These are phyloP conservation scores for Tupaia tana DNA, from an alignment of 2,113 vertebrate species.

Conservation along the genomic window DNA sequence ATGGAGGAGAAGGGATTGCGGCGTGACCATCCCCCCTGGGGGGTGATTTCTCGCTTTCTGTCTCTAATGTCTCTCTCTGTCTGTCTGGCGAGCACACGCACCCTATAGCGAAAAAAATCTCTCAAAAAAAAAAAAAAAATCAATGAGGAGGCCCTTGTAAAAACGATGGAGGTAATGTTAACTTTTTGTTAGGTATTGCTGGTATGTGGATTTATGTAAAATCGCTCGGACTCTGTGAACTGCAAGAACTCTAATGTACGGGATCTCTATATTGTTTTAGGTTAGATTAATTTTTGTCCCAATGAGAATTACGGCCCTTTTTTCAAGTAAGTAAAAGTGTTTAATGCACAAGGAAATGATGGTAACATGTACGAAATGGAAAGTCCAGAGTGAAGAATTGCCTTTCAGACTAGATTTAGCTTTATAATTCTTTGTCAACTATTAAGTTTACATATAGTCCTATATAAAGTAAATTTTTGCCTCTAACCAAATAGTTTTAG, in stretches of 20 bases:
- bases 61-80: too few relatives aligned
- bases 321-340: constrained; percentile 65
- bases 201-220: constrained; percentile 77
- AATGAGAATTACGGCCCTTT: constrained; percentile 69
- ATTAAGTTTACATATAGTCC: constrained; percentile 41
- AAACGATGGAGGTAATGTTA: not conserved
- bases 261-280: constrained; percentile 67
- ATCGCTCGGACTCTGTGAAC: constrained; percentile 77
- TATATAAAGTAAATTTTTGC: constrained; percentile 61
- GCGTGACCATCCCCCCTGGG: too few relatives aligned
- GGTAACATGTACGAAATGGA: constrained; percentile 26
- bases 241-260: constrained; percentile 18
- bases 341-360: constrained; percentile 49
- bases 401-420: constrained; percentile 56
- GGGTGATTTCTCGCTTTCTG: too few relatives aligned
- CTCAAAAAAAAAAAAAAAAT: too few relatives aligned
- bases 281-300: constrained; percentile 48
- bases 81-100: too few relatives aligned
- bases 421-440: constrained; percentile 64
- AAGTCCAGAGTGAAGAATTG: constrained; percentile 66
- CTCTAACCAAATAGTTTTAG: constrained; percentile 16
- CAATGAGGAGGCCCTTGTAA: not conserved
- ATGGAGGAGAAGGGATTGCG: too few relatives aligned
- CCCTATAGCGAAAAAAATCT: too few relatives aligned
- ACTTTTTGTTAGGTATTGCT: constrained; percentile 56